Base-by-base conservation (phyloP, 2,888 invertebrate genomes). In the Dexiosoma caninum region DNA sequence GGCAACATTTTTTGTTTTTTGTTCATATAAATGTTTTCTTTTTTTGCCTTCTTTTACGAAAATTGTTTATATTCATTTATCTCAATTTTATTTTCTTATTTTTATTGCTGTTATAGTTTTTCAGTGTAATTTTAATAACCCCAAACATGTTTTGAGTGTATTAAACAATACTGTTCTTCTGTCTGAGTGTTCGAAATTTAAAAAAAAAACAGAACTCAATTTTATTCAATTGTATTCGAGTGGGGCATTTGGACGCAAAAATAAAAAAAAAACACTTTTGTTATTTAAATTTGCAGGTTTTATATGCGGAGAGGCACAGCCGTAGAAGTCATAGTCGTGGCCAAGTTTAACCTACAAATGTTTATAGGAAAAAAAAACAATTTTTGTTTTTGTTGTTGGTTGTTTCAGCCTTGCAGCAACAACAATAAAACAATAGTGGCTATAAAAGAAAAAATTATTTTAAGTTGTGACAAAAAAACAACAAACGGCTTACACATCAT, bases 201-300 rank as follows among this genome's bases (percentile, higher is more conserved):
- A 23, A 37, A 37, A 23, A 9, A 72, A 51, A 14, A 51, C 19
- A 32, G 40, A 37, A 27, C 40, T 60, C 74, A 66, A 75, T 75
- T 66, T 66, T 75, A 66, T 75, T 51, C 66, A 75, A 66, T 75
- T 75, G 74, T 49, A 75, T 57, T 37, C 66, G 30, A 75, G 42
- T 27, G 57, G 19, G 57, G 21, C 46, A 37, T 21, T 35, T 53
- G 53, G 53, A 35, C 57, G 66, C 30, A 57, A 64, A 32, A 60
- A 30, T 44, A 14, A 42, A 42, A 44, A 46, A 51, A 60, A 3
- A 55, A 14, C 75, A 57, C 62, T 72, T 81, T 81, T 81, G 80
- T 81, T 81, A 81, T 81, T 81, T 81, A 81, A 81, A 81, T 81
- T 76, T 72, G 32, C 55, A 62, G 67, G 67, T 72, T 81, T 72